Conservation (phyloP, 2,113 vertebrate species). For the Halcyon senegalensis region DNA sequence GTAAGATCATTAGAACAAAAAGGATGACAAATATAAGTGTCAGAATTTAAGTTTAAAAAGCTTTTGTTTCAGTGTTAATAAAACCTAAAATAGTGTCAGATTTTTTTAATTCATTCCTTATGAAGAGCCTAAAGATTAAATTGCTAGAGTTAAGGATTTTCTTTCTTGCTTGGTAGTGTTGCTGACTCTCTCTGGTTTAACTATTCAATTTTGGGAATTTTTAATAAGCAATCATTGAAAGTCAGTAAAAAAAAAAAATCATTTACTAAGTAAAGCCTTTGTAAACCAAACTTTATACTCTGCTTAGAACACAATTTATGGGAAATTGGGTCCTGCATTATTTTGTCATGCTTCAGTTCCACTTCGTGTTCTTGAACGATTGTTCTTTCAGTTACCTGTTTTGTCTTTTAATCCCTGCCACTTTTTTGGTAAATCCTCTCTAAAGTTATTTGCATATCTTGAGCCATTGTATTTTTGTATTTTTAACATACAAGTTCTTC, state of each 20-base stretch:
- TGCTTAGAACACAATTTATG: not conserved
- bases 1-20: not conserved
- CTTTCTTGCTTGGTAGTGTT: not conserved
- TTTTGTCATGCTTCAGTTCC: not conserved
- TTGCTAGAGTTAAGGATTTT: not conserved
- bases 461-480: not conserved
- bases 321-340: not conserved
- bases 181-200: not conserved
- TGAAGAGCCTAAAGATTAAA: not conserved
- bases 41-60: not conserved
- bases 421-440: not conserved
- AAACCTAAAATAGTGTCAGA: not conserved
- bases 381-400: not conserved
- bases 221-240: not conserved
- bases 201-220: not conserved
- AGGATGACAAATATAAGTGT: not conserved
- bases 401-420: not conserved
- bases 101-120: not conserved
- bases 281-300: not conserved
- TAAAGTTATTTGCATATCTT: not conserved
- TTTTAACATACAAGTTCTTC: not conserved
- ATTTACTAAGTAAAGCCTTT: not conserved
- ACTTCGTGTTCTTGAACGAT: not conserved
- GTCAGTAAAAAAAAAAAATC: not conserved
- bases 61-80: not conserved